A percentile compares a stretch with the other conserved stretches of the same genome.
These are phyloP conservation scores for Schlechtendalia chinensis DNA, from an alignment of 1,140 invertebrate genomes.

Conservation along the genomic window DNA sequence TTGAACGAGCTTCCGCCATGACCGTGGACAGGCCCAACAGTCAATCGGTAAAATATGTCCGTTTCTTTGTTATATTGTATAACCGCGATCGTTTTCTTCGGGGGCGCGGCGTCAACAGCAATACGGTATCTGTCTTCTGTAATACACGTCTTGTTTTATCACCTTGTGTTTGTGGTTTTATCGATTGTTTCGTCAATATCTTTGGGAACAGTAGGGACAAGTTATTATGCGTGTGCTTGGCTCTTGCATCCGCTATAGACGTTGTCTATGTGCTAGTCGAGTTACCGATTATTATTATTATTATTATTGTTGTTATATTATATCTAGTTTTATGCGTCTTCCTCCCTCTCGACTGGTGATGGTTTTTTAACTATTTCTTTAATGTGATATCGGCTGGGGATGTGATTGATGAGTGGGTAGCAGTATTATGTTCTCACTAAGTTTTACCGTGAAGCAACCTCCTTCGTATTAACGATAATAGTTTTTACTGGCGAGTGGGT, in stretches of 20 bases:
- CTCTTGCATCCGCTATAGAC: no score
- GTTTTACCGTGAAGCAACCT: constrained; percentile 3
- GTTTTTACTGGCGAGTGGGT: no score
- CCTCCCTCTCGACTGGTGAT: not conserved
- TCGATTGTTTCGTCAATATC: not conserved
- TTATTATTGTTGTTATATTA: no score
- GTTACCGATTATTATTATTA: no score
- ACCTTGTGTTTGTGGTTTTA: not conserved
- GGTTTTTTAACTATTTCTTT: not conserved
- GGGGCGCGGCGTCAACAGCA: not conserved
- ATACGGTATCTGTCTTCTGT: not conserved
- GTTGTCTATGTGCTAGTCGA: no score
- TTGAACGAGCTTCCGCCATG: constrained; percentile 14
- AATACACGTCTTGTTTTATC: not conserved
- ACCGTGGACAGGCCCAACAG: constrained; percentile 33
- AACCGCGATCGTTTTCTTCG: no score
- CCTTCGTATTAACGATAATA: not conserved
- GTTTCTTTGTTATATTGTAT: no score
- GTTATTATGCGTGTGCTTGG: no score
- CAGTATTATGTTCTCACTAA: not conserved
- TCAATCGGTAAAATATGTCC: constrained; percentile 5
- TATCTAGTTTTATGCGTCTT: no score
- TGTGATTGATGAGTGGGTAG: no score
- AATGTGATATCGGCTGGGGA: not conserved
- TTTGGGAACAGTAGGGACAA: not conserved